Conservation (phyloP, 2,113 vertebrate species). For the Axis porcinus region DNA sequence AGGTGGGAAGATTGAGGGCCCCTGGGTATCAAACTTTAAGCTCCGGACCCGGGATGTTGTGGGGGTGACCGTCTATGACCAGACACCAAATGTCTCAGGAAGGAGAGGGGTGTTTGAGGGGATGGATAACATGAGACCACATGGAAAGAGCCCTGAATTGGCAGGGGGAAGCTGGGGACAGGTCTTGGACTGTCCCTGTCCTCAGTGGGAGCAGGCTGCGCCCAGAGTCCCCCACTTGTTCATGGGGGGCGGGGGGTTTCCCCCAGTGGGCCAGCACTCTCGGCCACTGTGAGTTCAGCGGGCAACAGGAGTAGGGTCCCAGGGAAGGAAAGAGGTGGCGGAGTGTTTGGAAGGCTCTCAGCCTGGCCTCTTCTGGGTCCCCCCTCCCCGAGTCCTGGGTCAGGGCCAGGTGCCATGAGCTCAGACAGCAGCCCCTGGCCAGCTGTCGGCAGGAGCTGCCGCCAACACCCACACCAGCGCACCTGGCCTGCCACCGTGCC, state of each 20-base stretch:
- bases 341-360: background rate
- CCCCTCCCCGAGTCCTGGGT: background rate
- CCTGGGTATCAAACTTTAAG: background rate
- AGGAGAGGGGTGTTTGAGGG: too few relatives aligned
- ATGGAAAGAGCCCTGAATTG: background rate
- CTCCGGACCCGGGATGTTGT: background rate
- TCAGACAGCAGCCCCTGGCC: background rate
- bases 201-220: background rate
- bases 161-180: fast-evolving
- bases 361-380: background rate
- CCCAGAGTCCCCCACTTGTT: too few relatives aligned
- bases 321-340: background rate
- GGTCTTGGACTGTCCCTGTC: background rate
- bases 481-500: background rate
- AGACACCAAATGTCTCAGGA: background rate
- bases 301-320: background rate
- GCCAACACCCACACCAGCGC: background rate
- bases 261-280: background rate
- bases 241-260: fast-evolving
- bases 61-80: background rate
- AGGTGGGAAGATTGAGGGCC: background rate
- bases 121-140: background rate
- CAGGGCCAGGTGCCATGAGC: conserved; percentile 33
- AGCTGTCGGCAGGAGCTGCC: conserved; percentile 1
- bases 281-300: background rate